These are phyloP conservation scores for Streptopelia turtur DNA, from an alignment of 2,797 vertebrate species.

Conservation along the genomic window DNA sequence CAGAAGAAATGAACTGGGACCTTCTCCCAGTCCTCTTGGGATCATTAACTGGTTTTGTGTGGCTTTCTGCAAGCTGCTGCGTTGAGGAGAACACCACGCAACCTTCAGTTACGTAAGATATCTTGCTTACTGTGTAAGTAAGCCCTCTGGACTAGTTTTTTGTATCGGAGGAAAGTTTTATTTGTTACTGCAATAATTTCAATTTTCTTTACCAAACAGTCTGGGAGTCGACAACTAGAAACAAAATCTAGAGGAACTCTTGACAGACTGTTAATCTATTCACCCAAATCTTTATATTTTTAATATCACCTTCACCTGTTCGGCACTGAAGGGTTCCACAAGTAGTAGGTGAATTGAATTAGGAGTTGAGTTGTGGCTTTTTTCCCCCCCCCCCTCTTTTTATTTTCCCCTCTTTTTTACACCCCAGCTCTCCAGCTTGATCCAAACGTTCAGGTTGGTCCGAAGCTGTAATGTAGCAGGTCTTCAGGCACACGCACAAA, in stretches of 20 bases:
- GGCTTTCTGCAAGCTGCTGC: background rate
- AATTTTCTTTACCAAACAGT: background rate
- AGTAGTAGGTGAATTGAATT: background rate
- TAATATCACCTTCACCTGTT: background rate
- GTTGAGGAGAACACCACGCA: background rate
- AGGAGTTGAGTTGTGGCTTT: background rate
- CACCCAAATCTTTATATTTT: background rate
- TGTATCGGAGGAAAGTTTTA: background rate
- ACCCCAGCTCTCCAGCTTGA: background rate
- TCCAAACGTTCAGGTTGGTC: background rate
- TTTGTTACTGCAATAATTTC: background rate
- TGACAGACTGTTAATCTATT: slow-evolving; percentile 6
- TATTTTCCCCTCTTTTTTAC: background rate
- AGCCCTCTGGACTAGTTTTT: slow-evolving; percentile 47
- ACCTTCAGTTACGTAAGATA: background rate
- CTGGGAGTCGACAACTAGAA: background rate
- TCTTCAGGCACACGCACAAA: background rate
- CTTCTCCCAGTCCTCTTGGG: background rate
- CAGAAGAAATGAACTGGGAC: slow-evolving; percentile 87
- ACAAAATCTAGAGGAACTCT: background rate
- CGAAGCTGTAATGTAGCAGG: background rate
- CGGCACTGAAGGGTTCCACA: background rate
- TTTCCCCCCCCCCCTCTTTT: no score
- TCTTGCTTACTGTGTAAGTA: slow-evolving; percentile 74
- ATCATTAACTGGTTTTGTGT: background rate